A percentile compares a stretch with the other conserved stretches of the same genome.
Evolutionary conservation across 2,888 invertebrate genomes (phyloP).

Genomic region (Druceiella hillmani): DNA sequence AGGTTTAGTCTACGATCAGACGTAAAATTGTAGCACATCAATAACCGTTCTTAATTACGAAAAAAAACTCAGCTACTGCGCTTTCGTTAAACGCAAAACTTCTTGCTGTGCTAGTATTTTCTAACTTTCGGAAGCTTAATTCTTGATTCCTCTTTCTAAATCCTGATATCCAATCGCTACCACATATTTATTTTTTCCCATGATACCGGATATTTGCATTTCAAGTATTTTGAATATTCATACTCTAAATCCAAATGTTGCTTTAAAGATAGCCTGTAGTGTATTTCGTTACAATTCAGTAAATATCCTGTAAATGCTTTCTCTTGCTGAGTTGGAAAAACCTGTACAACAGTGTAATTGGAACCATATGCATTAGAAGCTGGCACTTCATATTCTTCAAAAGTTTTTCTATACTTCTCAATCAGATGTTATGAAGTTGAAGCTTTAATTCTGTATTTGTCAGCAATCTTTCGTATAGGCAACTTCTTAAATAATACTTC

Average conservation of each 20-base stretch:
- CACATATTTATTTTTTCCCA: slow-evolving; percentile 21
- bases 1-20: slow-evolving; percentile 21
- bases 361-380: slow-evolving; percentile 10
- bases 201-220: slow-evolving; percentile 19
- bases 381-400: slow-evolving; percentile 14
- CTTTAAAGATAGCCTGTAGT: no score
- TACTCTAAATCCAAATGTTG: slow-evolving; percentile 22
- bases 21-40: slow-evolving; percentile 21
- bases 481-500: slow-evolving; percentile 22
- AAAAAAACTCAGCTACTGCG: slow-evolving; percentile 20
- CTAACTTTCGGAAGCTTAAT: slow-evolving; percentile 23
- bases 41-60: no score
- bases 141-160: slow-evolving; percentile 23
- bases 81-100: slow-evolving; percentile 25
- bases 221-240: slow-evolving; percentile 21
- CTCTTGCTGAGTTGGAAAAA: slow-evolving; percentile 19
- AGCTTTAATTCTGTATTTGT: slow-evolving; percentile 21
- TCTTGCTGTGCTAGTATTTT: slow-evolving; percentile 25
- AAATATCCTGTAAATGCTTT: no score
- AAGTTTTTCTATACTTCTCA: slow-evolving; percentile 20
- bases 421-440: slow-evolving; percentile 21
- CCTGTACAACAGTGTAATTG: slow-evolving; percentile 17
- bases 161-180: slow-evolving; percentile 22
- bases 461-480: slow-evolving; percentile 19
- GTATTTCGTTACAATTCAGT: no score